phyloP scores from a whole-genome alignment of 2,113 vertebrate species.

The Todiramphus saurophagus region DNA sequence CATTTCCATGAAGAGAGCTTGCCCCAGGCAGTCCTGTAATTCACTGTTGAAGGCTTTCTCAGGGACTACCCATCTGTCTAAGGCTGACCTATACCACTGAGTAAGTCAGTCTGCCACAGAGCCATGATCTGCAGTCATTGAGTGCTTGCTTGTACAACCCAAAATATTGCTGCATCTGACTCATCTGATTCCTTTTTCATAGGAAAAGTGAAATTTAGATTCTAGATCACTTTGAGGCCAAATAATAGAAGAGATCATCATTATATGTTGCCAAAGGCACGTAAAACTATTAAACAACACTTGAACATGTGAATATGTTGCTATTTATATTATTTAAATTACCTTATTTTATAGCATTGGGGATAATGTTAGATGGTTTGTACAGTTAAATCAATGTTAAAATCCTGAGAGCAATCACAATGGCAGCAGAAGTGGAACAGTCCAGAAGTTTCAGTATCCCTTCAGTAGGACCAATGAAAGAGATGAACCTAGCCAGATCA shows the following conservation, averaged over 20 bases:
- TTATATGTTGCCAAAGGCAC: background rate
- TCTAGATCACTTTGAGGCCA: background rate
- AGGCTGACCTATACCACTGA: conserved; percentile 24
- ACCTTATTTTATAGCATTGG: background rate
- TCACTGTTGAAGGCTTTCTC: conserved; percentile 33
- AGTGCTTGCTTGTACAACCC: background rate
- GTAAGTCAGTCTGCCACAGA: conserved; percentile 1
- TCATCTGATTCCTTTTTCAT: background rate
- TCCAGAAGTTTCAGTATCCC: background rate
- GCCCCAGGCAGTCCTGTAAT: conserved; percentile 33
- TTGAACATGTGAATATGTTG: background rate
- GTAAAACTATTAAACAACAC: background rate
- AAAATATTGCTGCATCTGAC: background rate
- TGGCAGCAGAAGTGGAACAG: background rate
- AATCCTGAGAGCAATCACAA: background rate
- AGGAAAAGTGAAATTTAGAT: background rate
- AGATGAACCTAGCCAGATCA: background rate
- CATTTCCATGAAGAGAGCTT: conserved; percentile 26
- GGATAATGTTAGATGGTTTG: background rate
- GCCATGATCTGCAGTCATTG: background rate
- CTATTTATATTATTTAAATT: background rate
- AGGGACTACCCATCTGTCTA: conserved; percentile 37
- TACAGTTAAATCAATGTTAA: background rate
- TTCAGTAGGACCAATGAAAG: background rate
- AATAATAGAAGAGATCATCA: background rate